Percentiles rank a stretch among this genome's conserved stretches.
These are phyloP conservation scores for Apamea anceps DNA, from an alignment of 2,888 invertebrate species.

Conservation along the genomic window DNA sequence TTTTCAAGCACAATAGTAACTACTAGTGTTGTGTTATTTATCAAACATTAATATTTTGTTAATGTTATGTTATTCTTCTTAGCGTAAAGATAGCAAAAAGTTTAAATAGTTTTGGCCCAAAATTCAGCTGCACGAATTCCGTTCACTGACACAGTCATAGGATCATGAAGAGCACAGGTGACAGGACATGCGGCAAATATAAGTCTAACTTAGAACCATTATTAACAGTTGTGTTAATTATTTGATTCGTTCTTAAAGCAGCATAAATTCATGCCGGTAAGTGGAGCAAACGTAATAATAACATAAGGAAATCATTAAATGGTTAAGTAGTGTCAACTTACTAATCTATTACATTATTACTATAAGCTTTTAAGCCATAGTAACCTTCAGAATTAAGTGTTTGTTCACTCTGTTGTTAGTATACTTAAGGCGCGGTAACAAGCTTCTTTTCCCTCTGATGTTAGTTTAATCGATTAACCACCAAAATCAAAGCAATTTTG, in stretches of 20 bases:
- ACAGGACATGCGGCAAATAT: too few species aligned
- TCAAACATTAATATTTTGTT: not conserved
- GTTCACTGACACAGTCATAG: too few species aligned
- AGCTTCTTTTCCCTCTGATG: not conserved
- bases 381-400: constrained; percentile 39
- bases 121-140: too few species aligned
- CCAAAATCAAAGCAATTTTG: not conserved
- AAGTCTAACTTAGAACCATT: not conserved
- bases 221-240: not conserved
- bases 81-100: too few species aligned
- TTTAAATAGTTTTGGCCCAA: too few species aligned
- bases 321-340: constrained; percentile 27
- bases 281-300: constrained; percentile 5
- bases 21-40: not conserved
- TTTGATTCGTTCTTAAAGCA: not conserved
- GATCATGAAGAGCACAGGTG: too few species aligned
- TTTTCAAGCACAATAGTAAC: too few species aligned
- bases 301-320: constrained; percentile 32
- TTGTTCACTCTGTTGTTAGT: not conserved
- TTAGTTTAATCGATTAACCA: not conserved
- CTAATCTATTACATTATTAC: constrained; percentile 37
- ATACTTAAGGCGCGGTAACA: not conserved
- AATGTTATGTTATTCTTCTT: too few species aligned
- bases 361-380: constrained; percentile 38
- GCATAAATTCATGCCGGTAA: not conserved